These are phyloP conservation scores for Diaperis boleti DNA, from an alignment of 2,888 invertebrate species.

Conservation along the genomic window DNA sequence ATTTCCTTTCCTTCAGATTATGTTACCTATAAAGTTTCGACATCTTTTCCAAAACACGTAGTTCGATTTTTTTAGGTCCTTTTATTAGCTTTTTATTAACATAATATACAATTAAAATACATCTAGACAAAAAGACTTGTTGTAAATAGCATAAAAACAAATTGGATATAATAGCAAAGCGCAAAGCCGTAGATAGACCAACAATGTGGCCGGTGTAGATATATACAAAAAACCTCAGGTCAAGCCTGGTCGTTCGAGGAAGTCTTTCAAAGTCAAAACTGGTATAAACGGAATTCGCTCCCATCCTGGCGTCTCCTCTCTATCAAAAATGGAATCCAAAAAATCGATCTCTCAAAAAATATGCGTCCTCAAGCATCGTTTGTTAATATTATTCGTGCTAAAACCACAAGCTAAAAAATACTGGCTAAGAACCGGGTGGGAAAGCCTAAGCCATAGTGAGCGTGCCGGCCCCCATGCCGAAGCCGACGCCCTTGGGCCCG, in stretches of 20 bases:
- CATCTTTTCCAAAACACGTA: too few species aligned
- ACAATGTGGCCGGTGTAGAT: slow-evolving; percentile 62
- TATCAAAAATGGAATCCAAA: slow-evolving; percentile 52
- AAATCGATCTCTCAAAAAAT: slow-evolving; percentile 47
- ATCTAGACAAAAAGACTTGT: slow-evolving; percentile 53
- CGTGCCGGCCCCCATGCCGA: slow-evolving; percentile 91
- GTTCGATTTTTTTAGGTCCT: slow-evolving; percentile 17
- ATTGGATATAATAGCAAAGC: slow-evolving; percentile 51
- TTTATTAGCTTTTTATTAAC: slow-evolving; percentile 45
- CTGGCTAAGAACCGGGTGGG: not conserved
- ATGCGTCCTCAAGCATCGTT: slow-evolving; percentile 56
- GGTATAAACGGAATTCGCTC: slow-evolving; percentile 54
- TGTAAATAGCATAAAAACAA: slow-evolving; percentile 50
- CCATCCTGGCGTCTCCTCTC: slow-evolving; percentile 49
- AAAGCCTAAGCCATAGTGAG: slow-evolving; percentile 83
- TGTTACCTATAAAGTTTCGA: too few species aligned
- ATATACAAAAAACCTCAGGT: slow-evolving; percentile 65
- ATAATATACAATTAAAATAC: slow-evolving; percentile 46
- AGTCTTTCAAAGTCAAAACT: slow-evolving; percentile 50
- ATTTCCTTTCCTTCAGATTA: too few species aligned
- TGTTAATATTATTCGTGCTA: slow-evolving; percentile 44
- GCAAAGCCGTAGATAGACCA: slow-evolving; percentile 52
- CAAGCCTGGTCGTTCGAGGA: slow-evolving; percentile 63
- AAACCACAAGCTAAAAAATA: slow-evolving; percentile 37
- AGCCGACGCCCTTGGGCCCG: slow-evolving; percentile 91